phyloP scores from a whole-genome alignment of 2,797 vertebrate genomes.

The Threskiornis aethiopicus region DNA sequence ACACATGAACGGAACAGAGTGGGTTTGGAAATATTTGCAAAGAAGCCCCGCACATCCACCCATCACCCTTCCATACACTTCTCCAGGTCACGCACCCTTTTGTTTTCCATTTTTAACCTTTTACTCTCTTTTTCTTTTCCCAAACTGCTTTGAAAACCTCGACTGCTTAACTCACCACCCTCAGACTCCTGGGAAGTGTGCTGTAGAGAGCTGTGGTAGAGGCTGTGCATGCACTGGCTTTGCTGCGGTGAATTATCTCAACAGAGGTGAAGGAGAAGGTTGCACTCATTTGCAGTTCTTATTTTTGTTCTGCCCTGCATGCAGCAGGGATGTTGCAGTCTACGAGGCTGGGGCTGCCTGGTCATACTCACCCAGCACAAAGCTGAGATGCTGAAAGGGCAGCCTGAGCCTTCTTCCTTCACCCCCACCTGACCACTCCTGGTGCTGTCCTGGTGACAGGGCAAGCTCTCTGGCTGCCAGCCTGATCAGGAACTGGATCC shows the following conservation, averaged over 20 bases:
- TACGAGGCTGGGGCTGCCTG: not conserved
- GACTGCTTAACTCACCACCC: not conserved
- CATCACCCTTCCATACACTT: not conserved
- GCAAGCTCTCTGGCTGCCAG: not conserved
- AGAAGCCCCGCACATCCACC: not conserved
- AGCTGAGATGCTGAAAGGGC: not conserved
- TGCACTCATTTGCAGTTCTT: not conserved
- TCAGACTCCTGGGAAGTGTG: not conserved
- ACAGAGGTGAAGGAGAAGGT: not conserved
- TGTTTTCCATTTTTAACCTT: not conserved
- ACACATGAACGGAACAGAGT: not conserved
- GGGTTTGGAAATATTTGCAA: not conserved
- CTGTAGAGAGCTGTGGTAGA: not conserved
- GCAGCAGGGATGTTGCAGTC: not conserved
- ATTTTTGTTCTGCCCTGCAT: not conserved
- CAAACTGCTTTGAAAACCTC: not conserved
- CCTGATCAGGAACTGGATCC: not conserved
- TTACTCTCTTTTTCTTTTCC: not conserved
- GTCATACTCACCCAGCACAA: not conserved
- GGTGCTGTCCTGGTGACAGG: not conserved
- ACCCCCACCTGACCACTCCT: not conserved
- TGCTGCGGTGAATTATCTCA: not conserved
- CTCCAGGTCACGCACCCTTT: not conserved
- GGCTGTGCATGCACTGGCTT: not conserved
- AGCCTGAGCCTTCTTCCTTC: not conserved